Base-by-base conservation (phyloP, 2,888 invertebrate genomes). In the Cenopis cana region DNA sequence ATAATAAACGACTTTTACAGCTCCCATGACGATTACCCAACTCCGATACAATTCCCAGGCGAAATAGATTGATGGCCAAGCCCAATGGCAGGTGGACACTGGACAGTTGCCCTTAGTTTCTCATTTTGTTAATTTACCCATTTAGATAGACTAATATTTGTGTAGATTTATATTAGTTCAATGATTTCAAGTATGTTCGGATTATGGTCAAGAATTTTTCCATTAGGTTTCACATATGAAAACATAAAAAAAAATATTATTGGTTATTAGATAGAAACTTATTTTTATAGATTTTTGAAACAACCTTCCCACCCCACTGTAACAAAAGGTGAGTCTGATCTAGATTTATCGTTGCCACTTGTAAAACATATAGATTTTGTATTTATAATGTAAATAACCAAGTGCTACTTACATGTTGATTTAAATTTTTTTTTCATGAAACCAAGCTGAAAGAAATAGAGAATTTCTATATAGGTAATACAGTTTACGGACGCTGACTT, bases 1-100 rank as follows among this genome's bases (percentile, higher is more conserved):
- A 52, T 60, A 60, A 68, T 68, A 57, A 66, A 69, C 60, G 56
- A 66, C 70, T 54, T 60, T 66, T 60, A 66, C 65, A 60, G 52
- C 70, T 65, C 70, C 70, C 70, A 49, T 46, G 70, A 57, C 46
- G 49, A 33, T 55, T 36, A 29, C 41, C 65, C 52, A 46, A 46
- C 59, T 38, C 29, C 64, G 20, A 46, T 41, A 62, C 18, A 41
- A 64, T 64, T 60, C 70, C 65, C 70, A 36, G 12, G 65, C 54
- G 70, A 52, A 50, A 54, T 52, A 29, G 41, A 69, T 59, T 49
- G 64, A 64, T 18, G 38, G 41, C 24, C 64, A 9, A 52, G 20
- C 49, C n/a, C 20, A 52, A 66, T 66, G 70, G 33, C 60, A 70
- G 54, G 68, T 61, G 33, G 60, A 64, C 20, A 24, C n/a, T n/a